Evolutionary conservation across 2,797 vertebrate species (phyloP), one percentile per base, ranked within the genome.

Genomic region (Erpetoichthys calabaricus): DNA sequence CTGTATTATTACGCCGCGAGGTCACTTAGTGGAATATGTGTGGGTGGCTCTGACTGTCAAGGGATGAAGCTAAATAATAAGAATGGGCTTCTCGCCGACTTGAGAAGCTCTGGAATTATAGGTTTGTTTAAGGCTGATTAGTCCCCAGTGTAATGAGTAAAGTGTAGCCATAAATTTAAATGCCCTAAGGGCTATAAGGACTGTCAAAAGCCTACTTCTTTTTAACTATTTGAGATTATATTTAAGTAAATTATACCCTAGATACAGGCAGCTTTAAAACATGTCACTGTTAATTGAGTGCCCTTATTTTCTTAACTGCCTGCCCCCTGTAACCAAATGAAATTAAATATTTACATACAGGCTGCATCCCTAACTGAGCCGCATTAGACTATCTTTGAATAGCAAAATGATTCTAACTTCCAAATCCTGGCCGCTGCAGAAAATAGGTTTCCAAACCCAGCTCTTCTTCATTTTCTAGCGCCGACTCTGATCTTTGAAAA

Each of bases 81-180:
- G 42, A 43, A 45, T 8, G 51, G 56, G 47, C 56, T 69, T 60
- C 60, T 49, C 7, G 7, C 44, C 58, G 60, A 67, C 60, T 73
- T 72, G 58, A 70, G 59, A 67, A 70, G 55, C 47, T 58, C 57
- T 64, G 67, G 70, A 70, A 75, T 72, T 5, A 66, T 57, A 62
- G 65, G 56, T 76, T 79, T 83, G 65, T 72, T 82, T 78, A 79
- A 75, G 66, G 59, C 56, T 67, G 63, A 80, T 78, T 77, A 78
- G 73, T 74, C 59, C 68, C 70, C 62, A 41, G 60, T 64, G 69
- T 78, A 80, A 69, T 59, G 66, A 78, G 59, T 63, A 67, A 71
- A 76, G 69, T 63, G 64, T 64, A 70, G 66, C 70, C 55, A 65
- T 77, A 77, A 63, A 74, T 76, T 80, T 74, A 43, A 65, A 65